Percentiles rank a stretch among this genome's conserved stretches.
Conservation (phyloP, 2,888 invertebrate genomes). For the Drosophila parthenogenetica region DNA sequence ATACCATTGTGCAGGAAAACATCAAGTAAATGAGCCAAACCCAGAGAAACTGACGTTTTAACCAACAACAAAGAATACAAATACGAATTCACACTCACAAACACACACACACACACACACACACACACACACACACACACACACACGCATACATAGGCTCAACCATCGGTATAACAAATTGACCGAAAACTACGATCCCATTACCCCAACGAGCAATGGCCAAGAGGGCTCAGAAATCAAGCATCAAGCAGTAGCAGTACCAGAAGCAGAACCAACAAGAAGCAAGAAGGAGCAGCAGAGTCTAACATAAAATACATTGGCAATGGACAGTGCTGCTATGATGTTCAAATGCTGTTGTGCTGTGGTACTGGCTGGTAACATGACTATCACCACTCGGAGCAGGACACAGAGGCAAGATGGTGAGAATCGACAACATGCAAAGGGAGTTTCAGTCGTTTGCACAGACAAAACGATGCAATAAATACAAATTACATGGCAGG, state of each 20-base stretch:
- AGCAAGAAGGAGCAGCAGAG: conserved; percentile 16
- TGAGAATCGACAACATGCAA: conserved; percentile 79
- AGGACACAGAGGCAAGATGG: conserved; percentile 3
- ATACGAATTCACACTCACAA: conserved; percentile 22
- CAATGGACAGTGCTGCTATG: conserved; percentile 27
- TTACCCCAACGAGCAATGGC: conserved; percentile 66
- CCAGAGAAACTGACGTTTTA: conserved; percentile 70
- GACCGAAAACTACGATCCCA: conserved; percentile 82
- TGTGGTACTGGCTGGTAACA: conserved; percentile 2
- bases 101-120: conserved; percentile 12
- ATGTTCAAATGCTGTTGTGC: not conserved
- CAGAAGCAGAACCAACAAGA: conserved; percentile 27
- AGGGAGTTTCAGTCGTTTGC: conserved; percentile 80
- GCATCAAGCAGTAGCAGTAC: conserved; percentile 49
- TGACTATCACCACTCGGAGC: conserved; percentile 6
- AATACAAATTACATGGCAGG: conserved; percentile 82
- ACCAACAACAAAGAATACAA: conserved; percentile 63
- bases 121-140: conserved; percentile 24
- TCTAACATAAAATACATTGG: conserved; percentile 72
- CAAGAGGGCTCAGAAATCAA: conserved; percentile 67
- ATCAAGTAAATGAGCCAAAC: conserved; percentile 75
- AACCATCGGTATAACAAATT: conserved; percentile 76
- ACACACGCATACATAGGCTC: conserved; percentile 22
- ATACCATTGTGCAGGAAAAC: conserved; percentile 49
- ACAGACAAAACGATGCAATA: conserved; percentile 83